Evolutionary conservation across 2,888 invertebrate genomes (phyloP), one percentile per base, ranked within the genome.

Genomic region (Hyalella azteca): DNA sequence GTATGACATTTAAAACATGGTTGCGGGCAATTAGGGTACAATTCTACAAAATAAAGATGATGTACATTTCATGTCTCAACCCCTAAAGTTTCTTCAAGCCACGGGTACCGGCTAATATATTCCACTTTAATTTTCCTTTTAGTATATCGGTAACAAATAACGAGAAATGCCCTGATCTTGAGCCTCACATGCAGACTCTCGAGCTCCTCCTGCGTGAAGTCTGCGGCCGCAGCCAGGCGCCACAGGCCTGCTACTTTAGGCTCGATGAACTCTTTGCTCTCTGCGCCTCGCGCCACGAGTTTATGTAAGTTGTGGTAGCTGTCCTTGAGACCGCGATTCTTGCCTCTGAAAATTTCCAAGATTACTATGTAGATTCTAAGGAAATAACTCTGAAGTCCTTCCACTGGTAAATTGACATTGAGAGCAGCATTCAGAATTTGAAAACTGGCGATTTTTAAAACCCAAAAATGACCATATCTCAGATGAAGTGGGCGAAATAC

Each of bases 221-320:
- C 93, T 15, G 92, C 92, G 78, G 93, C 91, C 26, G 92, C 87
- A 2, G 96, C 97, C 80, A 94, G 89, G 85, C 91, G 92, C 97
- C 97, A 97, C 41, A 97, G 89, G 0, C 93, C 93, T 87, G 95
- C 93, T 0, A 97, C 96, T 89, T 95, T 94, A 0, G 95, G 94
- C 87, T 97, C 97, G 60, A 94, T 91, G 87, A 97, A 97, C 87
- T 95, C 95, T 87, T 92, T 92, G 86, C 93, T 93, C 81, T 92
- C 91, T 0, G 94, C 94, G 86, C 93, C 95, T 88, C 91, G 91
- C 1, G 93, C 91, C 29, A 95, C 91, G 81, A 93, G 88, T 78
- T 93, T 90, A 85, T 93, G 92, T 45, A 96, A 88, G 40, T 91
- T 91, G 86, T 95, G 95, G 87, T 92, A 94, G 50, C 93, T 93